These are phyloP conservation scores for Agonopterix arenella DNA, from an alignment of 2,888 invertebrate species.

Conservation along the genomic window DNA sequence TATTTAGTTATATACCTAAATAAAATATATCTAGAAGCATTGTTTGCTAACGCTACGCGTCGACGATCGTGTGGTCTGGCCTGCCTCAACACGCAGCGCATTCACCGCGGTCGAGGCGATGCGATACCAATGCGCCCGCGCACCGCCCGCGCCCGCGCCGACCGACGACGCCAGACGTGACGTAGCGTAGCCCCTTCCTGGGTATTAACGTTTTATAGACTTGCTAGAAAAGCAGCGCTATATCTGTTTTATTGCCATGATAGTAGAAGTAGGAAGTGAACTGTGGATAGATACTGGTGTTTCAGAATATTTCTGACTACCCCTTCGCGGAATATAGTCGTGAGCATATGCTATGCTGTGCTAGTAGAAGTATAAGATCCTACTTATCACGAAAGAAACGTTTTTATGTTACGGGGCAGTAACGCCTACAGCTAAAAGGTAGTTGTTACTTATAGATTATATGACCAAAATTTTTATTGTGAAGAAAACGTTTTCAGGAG, in stretches of 20 bases:
- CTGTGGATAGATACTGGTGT: too few species aligned
- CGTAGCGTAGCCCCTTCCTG: constrained; percentile 37
- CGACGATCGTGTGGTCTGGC: constrained; percentile 33
- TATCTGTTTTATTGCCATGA: background rate
- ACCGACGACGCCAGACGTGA: constrained; percentile 1
- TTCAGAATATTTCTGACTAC: too few species aligned
- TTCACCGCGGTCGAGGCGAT: constrained; percentile 33
- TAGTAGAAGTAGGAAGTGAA: background rate
- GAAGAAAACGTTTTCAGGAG: too few species aligned
- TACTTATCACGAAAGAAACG: too few species aligned
- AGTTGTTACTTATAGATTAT: too few species aligned
- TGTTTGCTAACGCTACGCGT: constrained; percentile 41
- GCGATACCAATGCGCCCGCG: constrained; percentile 12
- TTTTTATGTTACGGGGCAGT: too few species aligned
- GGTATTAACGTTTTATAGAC: constrained; percentile 10
- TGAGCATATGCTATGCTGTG: too few species aligned
- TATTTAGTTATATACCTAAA: too few species aligned
- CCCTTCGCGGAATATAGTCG: too few species aligned
- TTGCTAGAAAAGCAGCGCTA: background rate
- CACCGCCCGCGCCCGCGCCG: constrained; percentile 12
- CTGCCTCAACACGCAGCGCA: constrained; percentile 65
- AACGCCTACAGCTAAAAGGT: too few species aligned
- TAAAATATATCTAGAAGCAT: background rate
- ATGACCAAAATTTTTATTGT: too few species aligned
- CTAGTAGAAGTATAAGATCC: background rate